Conservation (phyloP, 92 coral and sea anemone species). For the Diadumene lineata region DNA sequence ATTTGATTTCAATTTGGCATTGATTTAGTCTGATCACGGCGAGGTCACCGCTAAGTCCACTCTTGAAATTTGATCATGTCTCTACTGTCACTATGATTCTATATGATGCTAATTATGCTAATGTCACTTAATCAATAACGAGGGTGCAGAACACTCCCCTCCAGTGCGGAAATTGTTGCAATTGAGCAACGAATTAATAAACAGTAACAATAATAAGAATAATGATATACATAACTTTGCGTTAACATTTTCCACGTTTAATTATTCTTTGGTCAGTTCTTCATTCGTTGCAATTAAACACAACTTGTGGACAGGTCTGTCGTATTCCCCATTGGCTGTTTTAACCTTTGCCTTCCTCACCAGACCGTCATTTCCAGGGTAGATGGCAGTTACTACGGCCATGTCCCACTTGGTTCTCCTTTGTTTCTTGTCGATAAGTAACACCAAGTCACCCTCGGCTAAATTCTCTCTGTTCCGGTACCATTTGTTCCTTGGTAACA, state of each 20-base stretch:
- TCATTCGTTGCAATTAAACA: conserved; percentile 27
- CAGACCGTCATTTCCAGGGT: conserved; percentile 39
- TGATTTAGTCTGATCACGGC: no score
- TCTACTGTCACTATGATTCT: no score
- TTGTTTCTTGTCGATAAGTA: conserved; percentile 27
- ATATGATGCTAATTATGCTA: no score
- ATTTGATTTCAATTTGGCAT: no score
- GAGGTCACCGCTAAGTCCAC: no score
- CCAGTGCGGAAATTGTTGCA: conserved; percentile 2
- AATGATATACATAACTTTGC: no score
- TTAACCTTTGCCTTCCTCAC: conserved; percentile 40
- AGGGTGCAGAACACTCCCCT: no score
- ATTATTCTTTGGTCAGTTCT: background rate
- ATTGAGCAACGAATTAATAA: background rate
- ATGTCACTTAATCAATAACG: no score
- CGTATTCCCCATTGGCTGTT: conserved; percentile 11
- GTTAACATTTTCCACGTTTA: background rate
- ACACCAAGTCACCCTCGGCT: conserved; percentile 36
- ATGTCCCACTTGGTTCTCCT: conserved; percentile 45
- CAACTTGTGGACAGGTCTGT: conserved; percentile 32
- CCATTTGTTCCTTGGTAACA: conserved; percentile 63
- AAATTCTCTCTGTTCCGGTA: conserved; percentile 37
- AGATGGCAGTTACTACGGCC: conserved; percentile 34
- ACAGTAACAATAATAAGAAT: no score
- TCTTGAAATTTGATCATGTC: no score